Percentiles rank a stretch among this genome's conserved stretches.
Conservation (phyloP, 92 coral and sea anemone genomes). For the Umimayanthus chanpuru region DNA sequence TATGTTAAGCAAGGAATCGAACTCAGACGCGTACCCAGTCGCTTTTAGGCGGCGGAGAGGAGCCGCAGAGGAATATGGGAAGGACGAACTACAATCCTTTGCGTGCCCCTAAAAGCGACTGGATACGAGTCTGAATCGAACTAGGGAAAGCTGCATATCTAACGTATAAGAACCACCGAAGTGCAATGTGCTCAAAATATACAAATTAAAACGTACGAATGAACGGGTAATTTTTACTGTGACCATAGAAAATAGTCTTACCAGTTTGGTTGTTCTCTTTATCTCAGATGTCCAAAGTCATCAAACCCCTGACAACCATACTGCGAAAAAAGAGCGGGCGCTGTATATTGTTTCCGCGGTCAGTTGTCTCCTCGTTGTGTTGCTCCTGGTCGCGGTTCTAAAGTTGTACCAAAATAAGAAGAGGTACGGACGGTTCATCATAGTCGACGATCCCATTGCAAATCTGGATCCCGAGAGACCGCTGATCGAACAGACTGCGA, state of each 20-base stretch:
- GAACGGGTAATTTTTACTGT: too few species aligned
- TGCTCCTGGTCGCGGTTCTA: conserved; percentile 51
- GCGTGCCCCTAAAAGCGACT: too few species aligned
- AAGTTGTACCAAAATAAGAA: conserved; percentile 79
- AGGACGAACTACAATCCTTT: too few species aligned
- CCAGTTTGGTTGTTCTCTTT: not conserved
- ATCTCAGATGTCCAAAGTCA: not conserved
- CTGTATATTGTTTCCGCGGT: conserved; percentile 49
- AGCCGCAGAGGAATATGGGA: too few species aligned
- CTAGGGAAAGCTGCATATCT: not conserved
- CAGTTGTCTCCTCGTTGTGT: conserved; percentile 47
- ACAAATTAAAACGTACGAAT: too few species aligned
- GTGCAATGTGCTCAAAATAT: too few species aligned
- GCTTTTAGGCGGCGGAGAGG: too few species aligned
- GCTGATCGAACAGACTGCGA: conserved; percentile 80
- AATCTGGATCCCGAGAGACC: conserved; percentile 72
- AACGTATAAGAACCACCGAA: too few species aligned
- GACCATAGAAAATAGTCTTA: too few species aligned
- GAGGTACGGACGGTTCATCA: conserved; percentile 75
- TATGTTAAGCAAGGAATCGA: too few species aligned
- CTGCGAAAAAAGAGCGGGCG: not conserved
- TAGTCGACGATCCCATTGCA: conserved; percentile 71
- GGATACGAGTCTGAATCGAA: too few species aligned
- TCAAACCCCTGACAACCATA: not conserved
- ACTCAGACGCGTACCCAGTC: too few species aligned